These are phyloP conservation scores for Conistra vaccinii DNA, from an alignment of 2,888 invertebrate species.

Conservation along the genomic window DNA sequence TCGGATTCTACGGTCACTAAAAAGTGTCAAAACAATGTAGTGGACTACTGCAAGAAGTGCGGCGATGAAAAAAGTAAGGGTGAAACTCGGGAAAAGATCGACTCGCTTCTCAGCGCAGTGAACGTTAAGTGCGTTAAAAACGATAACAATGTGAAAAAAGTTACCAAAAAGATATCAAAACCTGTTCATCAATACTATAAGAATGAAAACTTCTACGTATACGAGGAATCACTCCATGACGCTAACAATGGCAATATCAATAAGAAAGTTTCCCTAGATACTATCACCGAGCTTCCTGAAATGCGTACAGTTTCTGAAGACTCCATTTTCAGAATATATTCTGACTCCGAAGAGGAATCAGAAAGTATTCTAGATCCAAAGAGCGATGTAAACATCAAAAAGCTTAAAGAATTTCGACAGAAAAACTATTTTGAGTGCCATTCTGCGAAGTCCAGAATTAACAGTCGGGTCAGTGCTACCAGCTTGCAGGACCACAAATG, in stretches of 20 bases:
- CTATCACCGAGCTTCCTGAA: slow-evolving; percentile 82
- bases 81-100: slow-evolving; percentile 20
- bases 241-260: slow-evolving; percentile 50
- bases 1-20: slow-evolving; percentile 75
- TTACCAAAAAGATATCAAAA: slow-evolving; percentile 50
- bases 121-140: slow-evolving; percentile 58
- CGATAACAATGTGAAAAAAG: slow-evolving; percentile 55
- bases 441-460: slow-evolving; percentile 84
- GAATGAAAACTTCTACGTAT: slow-evolving; percentile 80
- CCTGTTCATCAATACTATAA: slow-evolving; percentile 80
- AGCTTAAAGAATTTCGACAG: slow-evolving; percentile 88
- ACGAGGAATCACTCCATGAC: slow-evolving; percentile 75
- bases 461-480: slow-evolving; percentile 71
- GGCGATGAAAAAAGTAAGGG: slow-evolving; percentile 71
- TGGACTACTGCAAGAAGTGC: slow-evolving; percentile 75
- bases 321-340: slow-evolving; percentile 67
- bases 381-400: slow-evolving; percentile 70
- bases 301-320: slow-evolving; percentile 58
- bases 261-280: slow-evolving; percentile 75
- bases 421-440: slow-evolving; percentile 92
- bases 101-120: slow-evolving; percentile 46
- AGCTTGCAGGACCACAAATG: slow-evolving; percentile 85
- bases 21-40: slow-evolving; percentile 43
- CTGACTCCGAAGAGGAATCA: slow-evolving; percentile 72
- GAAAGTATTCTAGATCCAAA: slow-evolving; percentile 70